phyloP scores from a whole-genome alignment of 2,113 vertebrate species.

The Picathartes gymnocephalus region DNA sequence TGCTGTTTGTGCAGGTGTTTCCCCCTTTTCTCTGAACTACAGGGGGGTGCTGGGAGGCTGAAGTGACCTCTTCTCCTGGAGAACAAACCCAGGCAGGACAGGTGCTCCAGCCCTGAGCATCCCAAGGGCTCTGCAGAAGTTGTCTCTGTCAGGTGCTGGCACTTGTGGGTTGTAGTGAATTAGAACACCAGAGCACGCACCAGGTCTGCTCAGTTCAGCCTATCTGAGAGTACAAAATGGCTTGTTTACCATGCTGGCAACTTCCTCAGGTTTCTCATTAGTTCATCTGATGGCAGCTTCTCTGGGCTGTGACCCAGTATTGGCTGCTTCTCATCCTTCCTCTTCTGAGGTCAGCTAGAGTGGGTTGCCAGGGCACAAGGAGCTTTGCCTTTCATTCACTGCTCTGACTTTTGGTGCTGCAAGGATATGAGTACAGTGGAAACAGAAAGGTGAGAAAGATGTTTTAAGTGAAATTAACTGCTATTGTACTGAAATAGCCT shows the following conservation, averaged over 20 bases:
- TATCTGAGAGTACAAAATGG: not conserved
- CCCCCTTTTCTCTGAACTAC: accelerated
- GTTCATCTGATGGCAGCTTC: not conserved
- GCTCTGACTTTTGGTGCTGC: not conserved
- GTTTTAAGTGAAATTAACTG: not conserved
- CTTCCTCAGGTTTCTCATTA: not conserved
- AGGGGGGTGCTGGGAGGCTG: not conserved
- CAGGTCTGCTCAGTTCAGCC: not conserved
- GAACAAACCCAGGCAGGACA: accelerated
- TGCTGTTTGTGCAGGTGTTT: not conserved
- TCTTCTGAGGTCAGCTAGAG: not conserved
- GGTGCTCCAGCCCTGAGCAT: not conserved
- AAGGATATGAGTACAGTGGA: not conserved
- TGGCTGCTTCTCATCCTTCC: not conserved
- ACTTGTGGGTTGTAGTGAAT: not conserved
- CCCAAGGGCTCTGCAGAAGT: not conserved
- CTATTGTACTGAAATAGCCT: not conserved
- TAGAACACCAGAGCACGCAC: not conserved
- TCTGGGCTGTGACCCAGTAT: not conserved
- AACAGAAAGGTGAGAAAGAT: not conserved
- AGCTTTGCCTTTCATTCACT: not conserved
- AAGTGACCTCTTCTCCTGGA: not conserved
- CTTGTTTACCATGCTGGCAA: not conserved
- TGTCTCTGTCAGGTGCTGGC: not conserved
- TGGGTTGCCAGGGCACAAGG: not conserved